Evolutionary conservation across 2,797 vertebrate genomes (phyloP), one percentile per base, ranked within the genome.

Genomic region (Jordanella pulchra): DNA sequence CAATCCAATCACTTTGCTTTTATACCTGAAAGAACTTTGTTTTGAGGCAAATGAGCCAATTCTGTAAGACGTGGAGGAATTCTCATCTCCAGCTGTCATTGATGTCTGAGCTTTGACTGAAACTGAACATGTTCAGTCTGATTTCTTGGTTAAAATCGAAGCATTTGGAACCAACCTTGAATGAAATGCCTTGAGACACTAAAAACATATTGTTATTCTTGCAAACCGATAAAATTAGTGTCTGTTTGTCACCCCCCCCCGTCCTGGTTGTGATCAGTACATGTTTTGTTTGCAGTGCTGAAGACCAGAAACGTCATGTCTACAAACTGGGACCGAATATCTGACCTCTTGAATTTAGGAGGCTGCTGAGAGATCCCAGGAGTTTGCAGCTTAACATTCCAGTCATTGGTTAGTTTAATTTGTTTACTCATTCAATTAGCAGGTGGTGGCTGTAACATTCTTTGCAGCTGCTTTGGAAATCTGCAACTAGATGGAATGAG

Each of bases 401-500:
- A n/a, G 76, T 78, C 89, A 73, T 81, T 86, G 78, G 82, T 81
- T 30, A 12, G 60, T 82, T 83, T 79, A 50, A 81, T 89, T 75
- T 87, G 86, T 89, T 83, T 82, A 75, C 83, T 84, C 67, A 58
- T 79, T 78, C 85, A 85, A 87, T 87, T 85, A 88, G 74, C 73
- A 60, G 55, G 25, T 32, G 74, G 64, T 28, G 72, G 56, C 78
- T 67, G 72, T 50, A 63, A 64, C 71, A 79, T 84, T 84, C 75
- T 80, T 7, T 7, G 65, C 42, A 3, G 60, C 4, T 27, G 56
- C 50, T 76, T 55, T 42, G 73, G 53, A 65, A 61, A 21, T 3
- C 42, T 39, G 50, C 25, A 45, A 45, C 7, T 7, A 45, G 64
- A 28, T n/a, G 53, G 55, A 28, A 27, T n/a, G 48, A 60, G 13